Base-by-base conservation (phyloP, 30 jellyfish, hydroid and myxozoan genomes). In the Cassiopea xamachana region DNA sequence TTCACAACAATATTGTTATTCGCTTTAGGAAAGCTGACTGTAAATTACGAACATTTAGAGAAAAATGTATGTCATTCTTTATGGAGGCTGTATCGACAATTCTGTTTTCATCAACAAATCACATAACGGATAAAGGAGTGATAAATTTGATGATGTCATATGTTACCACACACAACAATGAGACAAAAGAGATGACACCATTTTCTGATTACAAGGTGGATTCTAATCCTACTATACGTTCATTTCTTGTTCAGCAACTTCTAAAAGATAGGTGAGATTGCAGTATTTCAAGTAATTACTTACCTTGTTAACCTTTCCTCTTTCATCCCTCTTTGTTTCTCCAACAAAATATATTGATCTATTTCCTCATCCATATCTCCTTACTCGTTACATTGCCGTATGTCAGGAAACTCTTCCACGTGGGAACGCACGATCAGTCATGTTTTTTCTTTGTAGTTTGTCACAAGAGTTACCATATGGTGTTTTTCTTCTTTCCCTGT, bases 221-320 rank as follows among this genome's bases (percentile, higher is more conserved):
- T 58, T 87, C 93, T 18, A 80, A 96, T 8, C 98, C 98, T 7
- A 87, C 90, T 12, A 88, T 93, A 19, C 93, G 98, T 7, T 93
- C 98, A 39, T 93, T 87, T 48, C 87, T 93, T 12, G 69, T 93
- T 19, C 98, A 87, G 61, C 98, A 87, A 68, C 90, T 93, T 18
- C 70, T 93, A 60, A 87, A 92, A 70, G 80, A 79, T 5, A 86
- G 64, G 93, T 74, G 16, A 19, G 87, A 71, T 15, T 27, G 39
- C 39, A 27, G 39, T 27, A 27, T 27, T 27, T 27, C 39, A 27
- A 27, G 39, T 27, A 27, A 27, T 27, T 27, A 27, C 39, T 27
- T 27, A 27, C 39, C 39, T 27, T 27, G 39, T 27, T 27, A 27
- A 27, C 39, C 39, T 27, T 27, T 27, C 39, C 39, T 27, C 39